Percentiles rank a stretch among this genome's conserved stretches.
These are phyloP conservation scores for Coregonus clupeaformis DNA, from an alignment of 2,113 vertebrate genomes.

Conservation along the genomic window DNA sequence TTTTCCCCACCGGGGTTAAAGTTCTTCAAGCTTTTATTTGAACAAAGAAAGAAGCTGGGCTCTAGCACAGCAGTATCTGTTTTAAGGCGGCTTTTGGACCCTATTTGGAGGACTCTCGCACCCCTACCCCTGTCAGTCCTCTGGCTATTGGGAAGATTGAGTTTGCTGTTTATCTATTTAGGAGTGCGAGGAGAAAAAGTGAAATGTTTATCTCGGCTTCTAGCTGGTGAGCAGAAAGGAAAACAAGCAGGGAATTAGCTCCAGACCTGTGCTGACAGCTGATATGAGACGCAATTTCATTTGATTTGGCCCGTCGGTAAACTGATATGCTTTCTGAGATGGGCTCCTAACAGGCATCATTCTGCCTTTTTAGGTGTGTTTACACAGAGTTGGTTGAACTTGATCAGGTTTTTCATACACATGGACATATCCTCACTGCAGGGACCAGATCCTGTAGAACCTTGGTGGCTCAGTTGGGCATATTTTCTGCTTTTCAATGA, in stretches of 20 bases:
- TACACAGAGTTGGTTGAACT: constrained; percentile 14
- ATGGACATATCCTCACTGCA: constrained; percentile 38
- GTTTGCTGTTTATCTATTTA: constrained; percentile 43
- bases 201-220: constrained; percentile 35
- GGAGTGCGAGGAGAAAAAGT: constrained; percentile 34
- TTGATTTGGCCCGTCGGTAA: constrained; percentile 37
- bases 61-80: constrained; percentile 23
- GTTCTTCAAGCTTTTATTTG: constrained; percentile 25
- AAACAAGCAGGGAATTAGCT: constrained; percentile 36
- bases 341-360: constrained; percentile 33
- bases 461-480: constrained; percentile 17
- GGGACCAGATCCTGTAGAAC: constrained; percentile 18
- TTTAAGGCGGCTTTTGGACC: constrained; percentile 18
- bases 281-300: constrained; percentile 44
- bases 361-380: constrained; percentile 57
- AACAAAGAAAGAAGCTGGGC: constrained; percentile 32
- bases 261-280: constrained; percentile 48
- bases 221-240: constrained; percentile 41
- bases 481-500: constrained; percentile 16
- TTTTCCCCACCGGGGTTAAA: constrained; percentile 34
- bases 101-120: constrained; percentile 33
- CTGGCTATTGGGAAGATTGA: constrained; percentile 38
- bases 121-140: constrained; percentile 4
- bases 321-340: constrained; percentile 30
- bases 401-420: constrained; percentile 21